Conservation (phyloP, 2,113 vertebrate species). For the Callionymus lyra region DNA sequence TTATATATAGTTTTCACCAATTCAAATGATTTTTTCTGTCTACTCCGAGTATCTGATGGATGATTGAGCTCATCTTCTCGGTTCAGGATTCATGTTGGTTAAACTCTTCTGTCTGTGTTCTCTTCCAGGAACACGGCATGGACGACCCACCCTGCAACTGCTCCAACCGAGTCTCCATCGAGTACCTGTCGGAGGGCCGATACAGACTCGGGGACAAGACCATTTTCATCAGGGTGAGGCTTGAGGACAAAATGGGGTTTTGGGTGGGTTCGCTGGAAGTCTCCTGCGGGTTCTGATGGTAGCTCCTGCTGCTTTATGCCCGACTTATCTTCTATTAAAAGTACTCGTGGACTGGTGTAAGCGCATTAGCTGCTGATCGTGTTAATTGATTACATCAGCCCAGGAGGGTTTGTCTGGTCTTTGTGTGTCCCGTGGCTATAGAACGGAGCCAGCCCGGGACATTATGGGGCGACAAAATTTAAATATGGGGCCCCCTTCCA, state of each 20-base stretch:
- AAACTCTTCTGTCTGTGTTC: neutral
- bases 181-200: constrained; percentile 93
- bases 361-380: constrained; percentile 21
- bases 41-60: no score
- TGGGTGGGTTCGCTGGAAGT: constrained; percentile 1
- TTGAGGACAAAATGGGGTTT: no score
- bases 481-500: no score
- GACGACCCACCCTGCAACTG: constrained; percentile 91
- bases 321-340: neutral
- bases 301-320: neutral
- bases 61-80: neutral
- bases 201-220: constrained; percentile 95
- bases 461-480: no score
- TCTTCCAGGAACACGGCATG: constrained; percentile 75
- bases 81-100: no score
- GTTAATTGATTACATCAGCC: constrained; percentile 26
- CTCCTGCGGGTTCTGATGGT: neutral
- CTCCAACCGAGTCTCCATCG: constrained; percentile 89
- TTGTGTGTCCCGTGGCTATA: no score
- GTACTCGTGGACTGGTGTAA: constrained; percentile 8
- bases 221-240: constrained; percentile 95
- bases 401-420: neutral
- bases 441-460: no score
- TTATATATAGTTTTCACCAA: no score
- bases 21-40: no score